A percentile compares a stretch with the other conserved stretches of the same genome.
Conservation (phyloP, 1,140 invertebrate genomes). For the Bathynomus jamesi region DNA sequence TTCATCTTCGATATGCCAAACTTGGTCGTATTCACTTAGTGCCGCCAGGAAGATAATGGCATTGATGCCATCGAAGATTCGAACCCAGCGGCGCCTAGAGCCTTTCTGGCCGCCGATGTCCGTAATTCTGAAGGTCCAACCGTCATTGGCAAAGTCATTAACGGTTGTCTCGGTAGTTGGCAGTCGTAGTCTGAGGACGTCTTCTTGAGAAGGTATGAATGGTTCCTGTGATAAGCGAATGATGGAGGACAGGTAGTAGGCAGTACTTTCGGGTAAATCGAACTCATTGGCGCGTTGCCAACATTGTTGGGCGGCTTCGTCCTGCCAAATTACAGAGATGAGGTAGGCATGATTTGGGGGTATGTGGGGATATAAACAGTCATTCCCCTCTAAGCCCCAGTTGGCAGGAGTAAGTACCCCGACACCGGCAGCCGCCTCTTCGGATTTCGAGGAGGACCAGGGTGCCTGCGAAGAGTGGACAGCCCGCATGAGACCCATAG, state of each 20-base stretch:
- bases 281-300: slow-evolving; percentile 49
- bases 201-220: slow-evolving; percentile 35
- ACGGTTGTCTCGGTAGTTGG: slow-evolving; percentile 28
- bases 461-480: slow-evolving; percentile 24
- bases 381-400: slow-evolving; percentile 29
- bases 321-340: slow-evolving; percentile 45
- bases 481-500: slow-evolving; percentile 18
- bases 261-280: slow-evolving; percentile 43
- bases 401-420: slow-evolving; percentile 13
- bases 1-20: slow-evolving; percentile 39
- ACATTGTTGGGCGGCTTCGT: slow-evolving; percentile 48
- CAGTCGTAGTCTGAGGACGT: slow-evolving; percentile 35
- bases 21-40: slow-evolving; percentile 43
- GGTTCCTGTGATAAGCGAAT: slow-evolving; percentile 24
- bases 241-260: slow-evolving; percentile 29
- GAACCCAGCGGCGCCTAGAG: slow-evolving; percentile 53
- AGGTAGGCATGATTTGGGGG: slow-evolving; percentile 30
- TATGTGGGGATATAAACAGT: slow-evolving; percentile 16
- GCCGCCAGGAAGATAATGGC: slow-evolving; percentile 47
- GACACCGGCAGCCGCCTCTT: slow-evolving; percentile 23
- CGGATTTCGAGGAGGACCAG: slow-evolving; percentile 27
- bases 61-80: slow-evolving; percentile 48
- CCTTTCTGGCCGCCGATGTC: slow-evolving; percentile 49
- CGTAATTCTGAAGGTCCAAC: slow-evolving; percentile 39
- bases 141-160: slow-evolving; percentile 35